These are phyloP conservation scores for human DNA, from an alignment of 2,113 vertebrate species.

Conservation along the genomic window DNA sequence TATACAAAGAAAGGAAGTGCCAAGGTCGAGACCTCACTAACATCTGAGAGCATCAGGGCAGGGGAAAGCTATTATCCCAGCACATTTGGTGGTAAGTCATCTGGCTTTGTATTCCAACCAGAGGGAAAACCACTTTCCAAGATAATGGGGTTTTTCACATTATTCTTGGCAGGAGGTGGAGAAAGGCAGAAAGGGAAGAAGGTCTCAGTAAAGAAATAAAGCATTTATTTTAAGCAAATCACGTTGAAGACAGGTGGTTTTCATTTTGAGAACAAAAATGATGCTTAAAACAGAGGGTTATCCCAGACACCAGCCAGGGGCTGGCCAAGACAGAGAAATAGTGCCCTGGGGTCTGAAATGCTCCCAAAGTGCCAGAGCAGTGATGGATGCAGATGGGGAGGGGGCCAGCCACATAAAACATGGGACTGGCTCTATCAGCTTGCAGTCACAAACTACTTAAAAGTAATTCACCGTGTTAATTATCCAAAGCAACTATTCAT, in stretches of 20 bases:
- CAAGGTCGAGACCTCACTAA: neutral
- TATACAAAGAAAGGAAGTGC: neutral
- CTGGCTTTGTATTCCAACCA: slow-evolving; percentile 57
- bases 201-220: slow-evolving; percentile 45
- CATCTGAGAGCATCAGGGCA: neutral
- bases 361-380: neutral
- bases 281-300: slow-evolving; percentile 49
- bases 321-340: neutral
- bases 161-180: slow-evolving; percentile 70
- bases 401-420: neutral
- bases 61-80: neutral
- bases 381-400: neutral
- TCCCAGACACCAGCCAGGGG: neutral
- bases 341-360: neutral
- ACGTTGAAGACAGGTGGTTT: slow-evolving; percentile 71
- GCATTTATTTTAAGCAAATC: slow-evolving; percentile 64
- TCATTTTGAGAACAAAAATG: slow-evolving; percentile 68
- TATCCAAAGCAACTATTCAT: neutral
- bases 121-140: slow-evolving; percentile 67
- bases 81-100: slow-evolving; percentile 54
- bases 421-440: neutral
- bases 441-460: neutral
- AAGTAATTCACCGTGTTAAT: neutral
- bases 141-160: slow-evolving; percentile 69
- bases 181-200: slow-evolving; percentile 40